A percentile compares a stretch with the other conserved stretches of the same genome.
phyloP scores from a whole-genome alignment of 2,888 invertebrate species.

The Platycnemis pennipes region DNA sequence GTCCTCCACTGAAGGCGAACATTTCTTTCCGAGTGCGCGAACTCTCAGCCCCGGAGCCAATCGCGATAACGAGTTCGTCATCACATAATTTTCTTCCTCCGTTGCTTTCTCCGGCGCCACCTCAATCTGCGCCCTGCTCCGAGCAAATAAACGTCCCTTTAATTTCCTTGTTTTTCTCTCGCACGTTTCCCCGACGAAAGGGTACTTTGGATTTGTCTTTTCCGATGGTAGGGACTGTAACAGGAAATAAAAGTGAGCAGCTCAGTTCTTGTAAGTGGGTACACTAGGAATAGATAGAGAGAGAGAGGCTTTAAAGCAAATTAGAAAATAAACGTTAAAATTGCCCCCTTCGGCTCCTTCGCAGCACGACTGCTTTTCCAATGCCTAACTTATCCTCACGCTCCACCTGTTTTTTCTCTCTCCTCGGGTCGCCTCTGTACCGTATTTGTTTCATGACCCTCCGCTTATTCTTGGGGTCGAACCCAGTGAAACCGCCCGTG shows the following conservation, averaged over 20 bases:
- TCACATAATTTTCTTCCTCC: neutral
- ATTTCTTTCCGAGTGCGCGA: neutral
- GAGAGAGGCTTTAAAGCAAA: neutral
- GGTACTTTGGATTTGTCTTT: neutral
- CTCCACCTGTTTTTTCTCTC: neutral
- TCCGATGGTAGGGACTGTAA: neutral
- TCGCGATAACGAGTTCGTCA: neutral
- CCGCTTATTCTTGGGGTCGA: neutral
- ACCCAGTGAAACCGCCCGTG: neutral
- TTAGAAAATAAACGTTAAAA: neutral
- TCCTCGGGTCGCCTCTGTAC: neutral
- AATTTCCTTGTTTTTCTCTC: slow-evolving; percentile 5
- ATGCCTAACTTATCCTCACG: neutral
- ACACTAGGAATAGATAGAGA: neutral
- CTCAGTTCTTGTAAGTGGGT: too few relatives aligned
- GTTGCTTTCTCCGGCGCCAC: neutral
- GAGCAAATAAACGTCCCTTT: neutral
- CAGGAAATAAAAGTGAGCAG: neutral
- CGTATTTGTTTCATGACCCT: slow-evolving; percentile 34
- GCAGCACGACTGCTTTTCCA: neutral
- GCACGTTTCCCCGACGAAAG: neutral
- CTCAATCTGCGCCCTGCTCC: neutral
- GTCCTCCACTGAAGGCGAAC: neutral
- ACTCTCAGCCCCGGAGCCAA: neutral
- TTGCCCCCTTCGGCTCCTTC: neutral